Base-by-base conservation (phyloP, 2,888 invertebrate genomes). In the Chaitophorus viminalis region DNA sequence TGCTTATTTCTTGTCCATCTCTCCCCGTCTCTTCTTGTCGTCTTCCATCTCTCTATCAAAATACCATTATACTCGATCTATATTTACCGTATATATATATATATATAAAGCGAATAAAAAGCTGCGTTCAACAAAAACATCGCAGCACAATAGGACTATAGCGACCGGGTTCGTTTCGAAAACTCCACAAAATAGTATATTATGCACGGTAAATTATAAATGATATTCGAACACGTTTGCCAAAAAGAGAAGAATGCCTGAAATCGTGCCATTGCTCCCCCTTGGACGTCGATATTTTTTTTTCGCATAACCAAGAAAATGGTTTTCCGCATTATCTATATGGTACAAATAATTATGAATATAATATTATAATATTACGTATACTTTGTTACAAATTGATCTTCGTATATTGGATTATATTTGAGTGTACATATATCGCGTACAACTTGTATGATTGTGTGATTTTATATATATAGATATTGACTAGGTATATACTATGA, bases 171-270 rank as follows among this genome's bases (percentile, higher is more conserved):
- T 65, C 74, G 36, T 84, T 84, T 84, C 76, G 31, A 65, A 54
- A 84, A 31, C 84, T 9, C 6, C 60, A 18, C 6, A 74, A 21
- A n/a, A 46, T 29, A 21, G 76, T 68, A 25, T 65, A 25, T 25
- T 5, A 29, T 29, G 29, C 9, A 11, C 76, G 18, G 77, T 9
- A 46, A 1, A 9, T 14, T 77, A 52, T 39, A 68, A 77, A 68
- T 33, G 31, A 65, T 31, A 31, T 68, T 77, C 46, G 9, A 46
- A 85, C n/a, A 68, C 65, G 76, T 85, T 68, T 77, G 84, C 84
- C 84, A 77, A 46, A 68, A 75, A 82, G n/a, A 33, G 25, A 72
- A 70, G 52, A n/a, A 81, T 18, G 65, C n/a, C 60, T 6, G 36
- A 60, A 29, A 9, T 29, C 68, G 9, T 29, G 3, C n/a, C 6